Percentiles rank a stretch among this genome's conserved stretches.
Conservation (phyloP, 2,797 vertebrate genomes). For the Stomatorhinus walkeri region DNA sequence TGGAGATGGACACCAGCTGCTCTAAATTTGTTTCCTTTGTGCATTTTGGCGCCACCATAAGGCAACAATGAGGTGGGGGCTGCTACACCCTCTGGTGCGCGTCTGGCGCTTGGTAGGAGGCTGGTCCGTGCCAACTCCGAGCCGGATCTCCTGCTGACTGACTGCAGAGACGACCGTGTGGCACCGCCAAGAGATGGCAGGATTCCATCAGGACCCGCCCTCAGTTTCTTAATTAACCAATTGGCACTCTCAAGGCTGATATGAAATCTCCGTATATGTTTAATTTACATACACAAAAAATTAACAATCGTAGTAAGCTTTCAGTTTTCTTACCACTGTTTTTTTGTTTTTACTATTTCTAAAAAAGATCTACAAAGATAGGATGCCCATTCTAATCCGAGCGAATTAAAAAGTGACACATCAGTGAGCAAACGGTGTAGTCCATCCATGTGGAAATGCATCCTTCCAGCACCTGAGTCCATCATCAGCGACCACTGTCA, state of each 20-base stretch:
- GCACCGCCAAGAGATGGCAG: neutral
- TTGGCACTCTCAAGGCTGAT: neutral
- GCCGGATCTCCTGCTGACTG: neutral
- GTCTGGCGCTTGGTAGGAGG: neutral
- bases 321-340: neutral
- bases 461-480: neutral
- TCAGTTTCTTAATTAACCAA: neutral
- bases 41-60: neutral
- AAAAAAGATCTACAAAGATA: neutral
- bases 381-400: neutral
- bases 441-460: neutral
- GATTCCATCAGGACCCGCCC: neutral
- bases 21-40: neutral
- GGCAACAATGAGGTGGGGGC: neutral
- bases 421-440: neutral
- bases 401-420: neutral
- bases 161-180: neutral
- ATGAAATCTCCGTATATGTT: neutral
- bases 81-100: neutral
- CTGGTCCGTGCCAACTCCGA: neutral
- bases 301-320: neutral
- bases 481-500: neutral
- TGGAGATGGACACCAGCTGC: constrained; percentile 2
- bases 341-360: neutral
- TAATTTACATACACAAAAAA: constrained; percentile 8